phyloP scores from a whole-genome alignment of 2,888 invertebrate species.

The Eupithecia pulchellata region DNA sequence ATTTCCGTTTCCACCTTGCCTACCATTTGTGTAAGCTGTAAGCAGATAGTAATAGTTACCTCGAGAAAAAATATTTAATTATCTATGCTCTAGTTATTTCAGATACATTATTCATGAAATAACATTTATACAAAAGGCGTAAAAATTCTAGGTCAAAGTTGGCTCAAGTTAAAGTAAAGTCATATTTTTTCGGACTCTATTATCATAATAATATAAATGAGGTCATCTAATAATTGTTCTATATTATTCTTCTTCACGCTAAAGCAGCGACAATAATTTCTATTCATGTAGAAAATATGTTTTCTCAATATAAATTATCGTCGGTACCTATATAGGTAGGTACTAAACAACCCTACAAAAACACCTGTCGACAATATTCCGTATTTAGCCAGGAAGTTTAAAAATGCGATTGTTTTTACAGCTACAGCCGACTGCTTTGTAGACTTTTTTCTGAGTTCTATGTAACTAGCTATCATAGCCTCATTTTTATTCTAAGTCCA shows the following conservation, averaged over 20 bases:
- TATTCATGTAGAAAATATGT: not conserved
- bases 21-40: conserved; percentile 29
- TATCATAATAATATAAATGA: not conserved
- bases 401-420: not conserved
- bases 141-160: conserved; percentile 4
- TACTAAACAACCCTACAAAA: not conserved
- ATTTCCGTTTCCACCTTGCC: conserved; percentile 11
- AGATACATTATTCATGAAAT: not conserved
- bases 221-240: no score
- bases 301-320: no score
- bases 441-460: not conserved
- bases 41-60: conserved; percentile 21
- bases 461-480: not conserved
- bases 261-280: not conserved
- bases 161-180: not conserved
- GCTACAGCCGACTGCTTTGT: not conserved
- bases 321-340: no score
- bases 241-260: not conserved
- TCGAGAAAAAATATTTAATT: conserved; percentile 27
- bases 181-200: not conserved
- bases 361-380: not conserved
- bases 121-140: not conserved
- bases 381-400: not conserved
- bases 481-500: no score
- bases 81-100: conserved; percentile 30